Evolutionary conservation across 2,888 invertebrate genomes (phyloP).

Genomic region (Beris morrisii): DNA sequence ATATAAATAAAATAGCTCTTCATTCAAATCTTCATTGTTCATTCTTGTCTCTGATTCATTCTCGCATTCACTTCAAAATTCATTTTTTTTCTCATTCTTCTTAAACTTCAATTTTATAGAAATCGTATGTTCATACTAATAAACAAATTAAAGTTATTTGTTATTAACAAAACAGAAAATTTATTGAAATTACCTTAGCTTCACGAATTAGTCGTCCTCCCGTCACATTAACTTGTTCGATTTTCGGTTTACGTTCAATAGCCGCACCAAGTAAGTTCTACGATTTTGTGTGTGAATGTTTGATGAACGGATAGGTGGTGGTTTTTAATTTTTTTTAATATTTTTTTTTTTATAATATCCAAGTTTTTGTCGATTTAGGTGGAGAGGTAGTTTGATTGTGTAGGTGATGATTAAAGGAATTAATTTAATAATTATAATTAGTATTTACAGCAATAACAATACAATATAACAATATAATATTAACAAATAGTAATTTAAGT

Average conservation of each 20-base stretch:
- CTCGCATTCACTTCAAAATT: background rate
- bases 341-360: slow-evolving; percentile 5
- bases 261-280: slow-evolving; percentile 92
- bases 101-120: background rate
- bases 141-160: slow-evolving; percentile 8
- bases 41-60: background rate
- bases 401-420: slow-evolving; percentile 29
- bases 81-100: slow-evolving; percentile 2
- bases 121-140: background rate
- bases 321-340: slow-evolving; percentile 31
- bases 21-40: background rate
- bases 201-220: slow-evolving; percentile 95
- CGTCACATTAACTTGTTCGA: slow-evolving; percentile 93
- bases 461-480: slow-evolving; percentile 25
- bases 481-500: slow-evolving; percentile 1
- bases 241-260: slow-evolving; percentile 89
- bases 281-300: slow-evolving; percentile 12
- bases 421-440: slow-evolving; percentile 34
- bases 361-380: background rate
- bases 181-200: slow-evolving; percentile 79
- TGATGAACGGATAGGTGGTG: slow-evolving; percentile 23
- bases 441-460: slow-evolving; percentile 37
- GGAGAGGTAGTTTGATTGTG: background rate
- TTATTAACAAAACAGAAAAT: slow-evolving; percentile 52
- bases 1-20: background rate